A percentile compares a stretch with the other conserved stretches of the same genome.
These are phyloP conservation scores for Hypercompe scribonia DNA, from an alignment of 2,888 invertebrate species.

Conservation along the genomic window DNA sequence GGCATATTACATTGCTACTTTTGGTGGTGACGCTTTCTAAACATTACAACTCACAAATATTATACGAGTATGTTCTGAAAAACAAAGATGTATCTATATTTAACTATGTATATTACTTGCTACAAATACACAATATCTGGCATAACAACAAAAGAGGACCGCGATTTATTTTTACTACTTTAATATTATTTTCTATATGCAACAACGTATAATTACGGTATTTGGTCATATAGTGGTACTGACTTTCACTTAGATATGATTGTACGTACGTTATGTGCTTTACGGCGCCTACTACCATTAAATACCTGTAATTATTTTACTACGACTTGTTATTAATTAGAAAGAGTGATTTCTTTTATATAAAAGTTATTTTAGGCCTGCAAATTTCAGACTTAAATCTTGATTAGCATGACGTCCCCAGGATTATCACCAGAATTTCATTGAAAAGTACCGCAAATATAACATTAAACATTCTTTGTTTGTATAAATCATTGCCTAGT, in stretches of 20 bases:
- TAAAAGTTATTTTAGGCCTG: neutral
- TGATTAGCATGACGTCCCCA: neutral
- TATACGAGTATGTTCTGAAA: neutral
- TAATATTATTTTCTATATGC: slow-evolving; percentile 52
- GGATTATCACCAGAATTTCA: neutral
- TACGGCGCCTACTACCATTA: slow-evolving; percentile 25
- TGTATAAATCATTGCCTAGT: neutral
- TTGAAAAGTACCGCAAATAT: neutral
- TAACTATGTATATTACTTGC: neutral
- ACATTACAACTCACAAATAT: too few relatives aligned
- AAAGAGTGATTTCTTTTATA: neutral
- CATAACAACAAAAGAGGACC: slow-evolving; percentile 18
- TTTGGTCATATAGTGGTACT: slow-evolving; percentile 61
- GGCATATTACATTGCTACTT: neutral
- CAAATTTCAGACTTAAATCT: neutral
- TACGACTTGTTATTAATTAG: neutral
- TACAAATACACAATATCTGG: slow-evolving; percentile 1
- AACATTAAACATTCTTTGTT: neutral
- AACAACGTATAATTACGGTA: slow-evolving; percentile 55
- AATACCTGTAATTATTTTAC: slow-evolving; percentile 12
- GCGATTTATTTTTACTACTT: slow-evolving; percentile 23
- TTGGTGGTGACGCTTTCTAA: neutral
- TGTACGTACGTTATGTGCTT: slow-evolving; percentile 46
- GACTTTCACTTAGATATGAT: slow-evolving; percentile 61
- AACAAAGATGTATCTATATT: neutral